phyloP scores from a whole-genome alignment of 2,797 vertebrate genomes.

The Hapalemur alaotrensis region DNA sequence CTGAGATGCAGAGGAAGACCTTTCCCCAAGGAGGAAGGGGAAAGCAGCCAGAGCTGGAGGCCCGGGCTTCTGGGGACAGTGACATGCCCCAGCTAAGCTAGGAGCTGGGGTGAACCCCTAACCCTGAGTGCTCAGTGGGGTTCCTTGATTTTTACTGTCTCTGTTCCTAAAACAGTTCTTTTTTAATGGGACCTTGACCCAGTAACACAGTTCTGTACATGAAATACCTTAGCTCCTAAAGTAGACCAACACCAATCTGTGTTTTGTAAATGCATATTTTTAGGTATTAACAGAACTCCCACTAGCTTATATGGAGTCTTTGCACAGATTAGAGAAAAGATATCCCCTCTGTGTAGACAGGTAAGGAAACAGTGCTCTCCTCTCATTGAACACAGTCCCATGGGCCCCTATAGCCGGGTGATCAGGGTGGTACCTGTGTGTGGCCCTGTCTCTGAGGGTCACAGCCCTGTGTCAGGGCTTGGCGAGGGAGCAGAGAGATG shows the following conservation, averaged over 20 bases:
- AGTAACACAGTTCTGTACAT: background rate
- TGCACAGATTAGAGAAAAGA: background rate
- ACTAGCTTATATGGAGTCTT: background rate
- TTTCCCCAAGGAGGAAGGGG: background rate
- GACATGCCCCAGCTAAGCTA: background rate
- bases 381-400: background rate
- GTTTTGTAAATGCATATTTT: background rate
- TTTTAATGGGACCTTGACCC: background rate
- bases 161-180: background rate
- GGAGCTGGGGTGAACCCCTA: background rate
- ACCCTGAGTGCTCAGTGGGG: background rate
- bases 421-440: background rate
- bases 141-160: background rate
- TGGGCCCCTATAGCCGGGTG: background rate
- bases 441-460: background rate
- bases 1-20: background rate
- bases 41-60: background rate
- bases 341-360: background rate
- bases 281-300: background rate
- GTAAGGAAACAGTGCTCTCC: background rate
- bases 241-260: accelerated
- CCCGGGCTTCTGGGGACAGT: background rate
- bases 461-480: background rate
- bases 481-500: background rate
- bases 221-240: background rate